Evolutionary conservation across 2,797 vertebrate species (phyloP).

Genomic region (Gallinago solitaria): DNA sequence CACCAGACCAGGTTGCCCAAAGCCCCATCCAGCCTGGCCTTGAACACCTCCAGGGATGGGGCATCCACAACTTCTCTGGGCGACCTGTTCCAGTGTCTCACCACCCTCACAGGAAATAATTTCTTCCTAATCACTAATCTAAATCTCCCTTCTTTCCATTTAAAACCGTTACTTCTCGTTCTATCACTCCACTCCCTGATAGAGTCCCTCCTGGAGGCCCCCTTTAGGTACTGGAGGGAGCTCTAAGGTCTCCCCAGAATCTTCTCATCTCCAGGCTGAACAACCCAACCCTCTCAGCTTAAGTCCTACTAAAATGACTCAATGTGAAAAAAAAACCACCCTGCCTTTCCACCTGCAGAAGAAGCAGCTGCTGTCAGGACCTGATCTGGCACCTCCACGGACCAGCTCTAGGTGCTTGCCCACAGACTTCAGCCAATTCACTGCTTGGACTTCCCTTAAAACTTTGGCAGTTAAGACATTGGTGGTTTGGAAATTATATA

Average conservation of each 20-base stretch:
- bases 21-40: neutral
- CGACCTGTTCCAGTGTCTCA: neutral
- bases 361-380: neutral
- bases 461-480: neutral
- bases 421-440: neutral
- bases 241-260: neutral
- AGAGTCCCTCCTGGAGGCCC: neutral
- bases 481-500: neutral
- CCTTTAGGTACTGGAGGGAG: neutral
- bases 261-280: neutral
- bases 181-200: neutral
- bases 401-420: neutral
- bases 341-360: neutral
- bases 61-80: neutral
- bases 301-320: neutral
- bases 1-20: neutral
- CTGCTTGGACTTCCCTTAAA: neutral
- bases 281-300: neutral
- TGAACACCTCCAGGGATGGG: neutral
- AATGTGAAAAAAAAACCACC: neutral
- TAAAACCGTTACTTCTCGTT: neutral
- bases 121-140: neutral
- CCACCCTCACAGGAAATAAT: neutral
- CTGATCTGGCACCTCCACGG: neutral
- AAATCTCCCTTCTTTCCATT: neutral